phyloP scores from a whole-genome alignment of 2,888 invertebrate species.

The Zygothrica quintamaculata region DNA sequence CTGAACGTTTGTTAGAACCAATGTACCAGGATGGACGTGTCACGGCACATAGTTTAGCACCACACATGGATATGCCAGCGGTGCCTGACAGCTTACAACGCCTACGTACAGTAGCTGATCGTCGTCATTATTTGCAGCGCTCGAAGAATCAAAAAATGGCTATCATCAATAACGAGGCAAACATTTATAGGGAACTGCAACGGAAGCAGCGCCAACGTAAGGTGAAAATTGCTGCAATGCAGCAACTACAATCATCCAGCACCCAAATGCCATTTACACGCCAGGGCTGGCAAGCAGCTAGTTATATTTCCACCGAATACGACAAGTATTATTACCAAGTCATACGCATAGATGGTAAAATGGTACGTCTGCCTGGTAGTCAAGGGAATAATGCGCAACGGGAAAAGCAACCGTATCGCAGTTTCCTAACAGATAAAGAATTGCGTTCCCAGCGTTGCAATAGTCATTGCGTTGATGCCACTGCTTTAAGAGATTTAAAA shows the following conservation, averaged over 20 bases:
- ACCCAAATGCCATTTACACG: conserved; percentile 82
- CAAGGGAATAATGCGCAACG: conserved; percentile 80
- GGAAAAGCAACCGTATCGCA: conserved; percentile 71
- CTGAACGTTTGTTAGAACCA: conserved; percentile 51
- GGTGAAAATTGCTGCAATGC: conserved; percentile 76
- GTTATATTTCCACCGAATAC: conserved; percentile 82
- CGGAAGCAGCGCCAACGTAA: conserved; percentile 79
- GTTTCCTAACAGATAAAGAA: conserved; percentile 32
- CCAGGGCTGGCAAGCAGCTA: conserved; percentile 83
- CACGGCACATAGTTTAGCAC: conserved; percentile 75
- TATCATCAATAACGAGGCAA: conserved; percentile 84
- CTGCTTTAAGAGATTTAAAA: conserved; percentile 54
- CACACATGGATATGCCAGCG: conserved; percentile 81
- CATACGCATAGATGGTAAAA: conserved; percentile 73
- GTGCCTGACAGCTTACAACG: conserved; percentile 83
- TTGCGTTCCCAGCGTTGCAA: conserved; percentile 25
- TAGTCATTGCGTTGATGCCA: conserved; percentile 64
- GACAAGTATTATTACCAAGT: conserved; percentile 83
- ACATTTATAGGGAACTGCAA: conserved; percentile 82
- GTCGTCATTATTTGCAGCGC: conserved; percentile 84
- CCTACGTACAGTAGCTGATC: conserved; percentile 86
- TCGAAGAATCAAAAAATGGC: conserved; percentile 81
- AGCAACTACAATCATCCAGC: conserved; percentile 67
- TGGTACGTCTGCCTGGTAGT: conserved; percentile 78
- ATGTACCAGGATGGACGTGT: conserved; percentile 81